Base-by-base conservation (phyloP, 2,888 invertebrate species). In the Chrysodeixis includens region DNA sequence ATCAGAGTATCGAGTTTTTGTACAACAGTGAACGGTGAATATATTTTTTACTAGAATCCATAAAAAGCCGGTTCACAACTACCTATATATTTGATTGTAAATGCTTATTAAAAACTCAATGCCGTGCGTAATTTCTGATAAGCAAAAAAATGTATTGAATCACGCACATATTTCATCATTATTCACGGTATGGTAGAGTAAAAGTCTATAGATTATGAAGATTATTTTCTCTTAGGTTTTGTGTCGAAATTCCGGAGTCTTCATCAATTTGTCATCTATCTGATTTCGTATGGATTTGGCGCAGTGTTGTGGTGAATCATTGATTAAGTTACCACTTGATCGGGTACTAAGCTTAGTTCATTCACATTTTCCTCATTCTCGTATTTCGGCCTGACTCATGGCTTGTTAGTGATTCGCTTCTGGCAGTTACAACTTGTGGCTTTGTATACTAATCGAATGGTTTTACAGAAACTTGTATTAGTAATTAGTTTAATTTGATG, bases 111-210 rank as follows among this genome's bases (percentile, higher is more conserved):
- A 22, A 32, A 56, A 26, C 60, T 74, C 73, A 74, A 74, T 63
- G 60, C 71, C 66, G 51, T 71, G 67, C 46, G 62, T 67, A 74
- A 75, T 75, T 62, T 18, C 16, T 60, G 75, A 75, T 74, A 74
- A 66, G 71, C 30, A 32, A 58, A 52, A n/a, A 60, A 66, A 32
- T 66, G 62, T 74, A 62, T 74, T 71, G 20, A 52, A 72, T 61
- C 66, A 74, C 59, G 66, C 66, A 58, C 57, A 66, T 62, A 70
- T 66, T 71, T 66, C 16, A 20, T 30, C 18, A 63, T 74, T 73
- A 54, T 22, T 62, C 30, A 22, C 62, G 59, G 62, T 62, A 30
- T 6, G n/a, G 35, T 57, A 58, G 30, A 35, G 54, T 55, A 56
- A 10, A 55, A 56, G 44, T 44, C 7, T 22, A 18, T 7, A 18